Evolutionary conservation across 1,140 invertebrate species (phyloP), one percentile per base, ranked within the genome.

Genomic region (Maconellicoccus hirsutus): DNA sequence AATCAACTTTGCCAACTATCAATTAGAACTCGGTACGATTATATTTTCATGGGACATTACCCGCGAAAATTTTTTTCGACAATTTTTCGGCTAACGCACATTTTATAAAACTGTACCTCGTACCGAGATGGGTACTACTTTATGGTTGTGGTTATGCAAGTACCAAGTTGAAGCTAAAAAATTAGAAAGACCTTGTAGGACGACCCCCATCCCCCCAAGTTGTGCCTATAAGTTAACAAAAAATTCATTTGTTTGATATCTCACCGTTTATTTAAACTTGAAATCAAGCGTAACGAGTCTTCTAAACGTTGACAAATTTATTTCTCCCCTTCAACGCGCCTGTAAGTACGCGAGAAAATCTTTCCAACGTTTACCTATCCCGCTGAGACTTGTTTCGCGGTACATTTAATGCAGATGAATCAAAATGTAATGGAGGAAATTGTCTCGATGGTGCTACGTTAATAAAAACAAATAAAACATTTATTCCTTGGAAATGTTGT

Each of bases 391-490:
- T 66, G 61, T 66, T 66, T 66, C 25, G 22, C 61, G 21, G 19
- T n/a, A n/a, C n/a, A n/a, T 23, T 25, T 25, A 66, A 66, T 26
- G 61, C 25, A 66, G 61, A 66, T 66, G 61, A 66, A 66, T 66
- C 61, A 66, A 66, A 66, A 23, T 23, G 25, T 25, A 66, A 66
- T 66, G 61, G 19, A 66, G 61, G 25, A 66, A 66, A 66, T 26
- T 66, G 61, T 66, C 61, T 66, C 61, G 25, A 66, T 16, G 25
- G 25, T 25, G 25, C 61, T 66, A 14, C 25, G 21, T 66, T 66
- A 66, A 66, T 66, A 66, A 23, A 26, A 25, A 22, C 25, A 66
- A 66, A 66, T 66, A 66, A 66, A 66, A 66, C 61, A 66, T 66
- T 59, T 25, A 66, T 66, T 26, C 61, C 25, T 23, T 66, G 61